Base-by-base conservation (phyloP, 2,888 invertebrate species). In the Muscina levida region DNA sequence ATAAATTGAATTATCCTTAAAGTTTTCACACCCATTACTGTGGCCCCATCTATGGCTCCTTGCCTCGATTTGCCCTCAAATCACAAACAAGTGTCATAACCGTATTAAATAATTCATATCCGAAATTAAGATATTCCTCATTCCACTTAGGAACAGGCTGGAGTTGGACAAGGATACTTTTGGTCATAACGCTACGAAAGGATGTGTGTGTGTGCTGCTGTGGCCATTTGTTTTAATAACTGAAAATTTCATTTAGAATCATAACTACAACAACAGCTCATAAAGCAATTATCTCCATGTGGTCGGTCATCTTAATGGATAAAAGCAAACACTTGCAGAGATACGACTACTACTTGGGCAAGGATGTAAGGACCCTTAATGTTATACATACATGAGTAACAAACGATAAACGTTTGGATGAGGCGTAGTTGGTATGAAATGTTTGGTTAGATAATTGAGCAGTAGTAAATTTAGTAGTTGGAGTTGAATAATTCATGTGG, bases 221-320 rank as follows among this genome's bases (percentile, higher is more conserved):
- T 79, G 72, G 51, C 62, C 48, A 53, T 74, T 79, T 76, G 73
- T 72, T 70, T 70, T 66, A 75, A 83, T 77, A 83, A 82, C 70
- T 78, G 83, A 84, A 86, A 86, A 87, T 87, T 86, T 85, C 85
- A 87, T 87, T 88, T 85, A 85, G 88, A 86, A 85, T 85, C 86
- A 86, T 87, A 89, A 88, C 88, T 86, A 86, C 86, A 65, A 59
- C 62, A 68, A 42, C 74, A 74, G 85, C 86, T 88, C 88, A 88
- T 88, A 89, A 89, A 88, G 89, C 88, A 88, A 88, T 88, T 88
- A 88, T 88, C 88, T 88, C 86, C 89, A 88, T 88, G 88, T 86
- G 89, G 89, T 87, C 87, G 87, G 79, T 77, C 77, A 57, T 82
- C 72, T 75, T 77, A 72, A 81, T 77, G 74, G 74, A 37, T 39